These are phyloP conservation scores for Eupithecia vulgata DNA, from an alignment of 2,888 invertebrate species.

Conservation along the genomic window DNA sequence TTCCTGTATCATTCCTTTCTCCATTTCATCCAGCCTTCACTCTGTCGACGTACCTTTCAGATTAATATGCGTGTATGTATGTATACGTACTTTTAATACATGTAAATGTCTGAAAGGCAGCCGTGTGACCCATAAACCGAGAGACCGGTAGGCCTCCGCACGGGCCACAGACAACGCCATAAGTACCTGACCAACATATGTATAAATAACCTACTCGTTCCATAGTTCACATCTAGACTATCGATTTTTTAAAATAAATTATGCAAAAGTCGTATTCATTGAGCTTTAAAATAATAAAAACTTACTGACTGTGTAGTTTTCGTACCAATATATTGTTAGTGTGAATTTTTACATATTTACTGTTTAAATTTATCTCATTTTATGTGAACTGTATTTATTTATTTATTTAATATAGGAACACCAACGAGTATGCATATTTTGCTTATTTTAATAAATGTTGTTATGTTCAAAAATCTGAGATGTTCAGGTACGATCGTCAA, in stretches of 20 bases:
- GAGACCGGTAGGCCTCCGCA: slow-evolving; percentile 39
- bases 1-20: not conserved
- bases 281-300: not conserved
- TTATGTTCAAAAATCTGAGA: no score
- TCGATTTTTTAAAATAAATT: not conserved
- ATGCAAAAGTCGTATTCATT: no score
- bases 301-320: not conserved
- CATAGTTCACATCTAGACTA: not conserved
- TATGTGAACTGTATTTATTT: no score
- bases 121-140: slow-evolving; percentile 67
- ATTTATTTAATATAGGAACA: no score
- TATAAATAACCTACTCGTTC: not conserved
- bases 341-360: no score
- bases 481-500: no score
- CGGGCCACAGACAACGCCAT: slow-evolving; percentile 45
- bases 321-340: not conserved
- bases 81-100: slow-evolving; percentile 44
- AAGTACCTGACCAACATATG: slow-evolving; percentile 16
- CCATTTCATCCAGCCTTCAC: not conserved
- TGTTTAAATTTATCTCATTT: no score
- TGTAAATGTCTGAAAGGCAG: slow-evolving; percentile 73
- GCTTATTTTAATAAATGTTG: no score
- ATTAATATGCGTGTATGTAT: slow-evolving; percentile 38
- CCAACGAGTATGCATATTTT: no score
- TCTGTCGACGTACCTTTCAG: not conserved